Conservation (phyloP, 2,113 vertebrate genomes). For the Condylura cristata region DNA sequence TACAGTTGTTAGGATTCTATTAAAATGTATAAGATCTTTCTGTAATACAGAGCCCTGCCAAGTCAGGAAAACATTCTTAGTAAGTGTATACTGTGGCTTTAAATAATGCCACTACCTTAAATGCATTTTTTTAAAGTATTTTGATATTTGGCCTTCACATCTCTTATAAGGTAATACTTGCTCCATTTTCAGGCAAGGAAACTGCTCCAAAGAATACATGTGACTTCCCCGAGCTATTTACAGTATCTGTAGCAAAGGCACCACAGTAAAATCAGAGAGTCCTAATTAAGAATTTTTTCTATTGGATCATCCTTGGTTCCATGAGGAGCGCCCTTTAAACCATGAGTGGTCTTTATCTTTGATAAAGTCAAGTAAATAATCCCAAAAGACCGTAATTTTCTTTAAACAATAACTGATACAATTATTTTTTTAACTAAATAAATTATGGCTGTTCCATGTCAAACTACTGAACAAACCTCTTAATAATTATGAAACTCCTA, state of each 20-base stretch:
- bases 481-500: background rate
- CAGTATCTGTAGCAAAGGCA: background rate
- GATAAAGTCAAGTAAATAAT: background rate
- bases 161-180: background rate
- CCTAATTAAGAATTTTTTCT: background rate
- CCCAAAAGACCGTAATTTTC: background rate
- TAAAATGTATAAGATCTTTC: background rate
- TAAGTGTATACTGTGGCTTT: background rate
- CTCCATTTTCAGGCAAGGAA: conserved; percentile 4
- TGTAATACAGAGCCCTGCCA: background rate
- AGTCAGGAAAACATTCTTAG: background rate
- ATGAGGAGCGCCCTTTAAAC: background rate
- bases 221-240: background rate
- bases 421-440: background rate
- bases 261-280: background rate
- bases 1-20: background rate
- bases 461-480: background rate
- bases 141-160: background rate
- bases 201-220: background rate
- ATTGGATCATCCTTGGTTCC: background rate
- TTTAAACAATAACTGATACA: background rate
- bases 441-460: background rate
- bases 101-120: background rate
- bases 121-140: background rate
- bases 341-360: background rate